Conservation (phyloP, 2,797 vertebrate species). For the Galago senegalensis region DNA sequence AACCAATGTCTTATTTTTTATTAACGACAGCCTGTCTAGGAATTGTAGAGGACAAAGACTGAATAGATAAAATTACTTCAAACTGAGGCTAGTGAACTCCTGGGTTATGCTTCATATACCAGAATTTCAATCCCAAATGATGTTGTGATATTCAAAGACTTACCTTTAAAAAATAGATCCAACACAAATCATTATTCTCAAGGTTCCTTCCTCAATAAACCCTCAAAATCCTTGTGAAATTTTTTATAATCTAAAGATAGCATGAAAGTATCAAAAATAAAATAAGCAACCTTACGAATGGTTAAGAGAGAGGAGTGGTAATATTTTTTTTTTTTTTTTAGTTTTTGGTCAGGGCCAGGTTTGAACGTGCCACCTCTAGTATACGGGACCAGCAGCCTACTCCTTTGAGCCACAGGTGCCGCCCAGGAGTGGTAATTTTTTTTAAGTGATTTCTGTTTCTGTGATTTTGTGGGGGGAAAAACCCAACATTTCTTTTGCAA, state of each 20-base stretch:
- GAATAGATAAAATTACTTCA: constrained; percentile 18
- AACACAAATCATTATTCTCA: constrained; percentile 37
- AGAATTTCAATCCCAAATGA: constrained; percentile 34
- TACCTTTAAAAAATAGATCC: background rate
- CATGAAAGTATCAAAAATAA: constrained; percentile 25
- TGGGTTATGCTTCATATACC: background rate
- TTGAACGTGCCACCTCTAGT: too few relatives aligned
- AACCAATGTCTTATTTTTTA: constrained; percentile 19
- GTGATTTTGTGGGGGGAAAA: background rate
- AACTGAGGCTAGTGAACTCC: constrained; percentile 13
- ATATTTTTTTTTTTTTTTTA: background rate
- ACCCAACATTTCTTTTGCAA: constrained; percentile 2
- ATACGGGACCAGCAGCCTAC: too few relatives aligned
- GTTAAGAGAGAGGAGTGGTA: background rate
- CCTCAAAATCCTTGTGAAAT: background rate
- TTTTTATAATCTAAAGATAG: constrained; percentile 15
- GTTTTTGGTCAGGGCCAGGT: too few relatives aligned
- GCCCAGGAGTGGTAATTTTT: background rate
- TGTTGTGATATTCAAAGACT: background rate
- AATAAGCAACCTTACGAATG: constrained; percentile 5
- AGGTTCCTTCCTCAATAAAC: background rate
- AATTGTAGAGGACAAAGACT: constrained; percentile 17
- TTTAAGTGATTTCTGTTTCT: constrained; percentile 43
- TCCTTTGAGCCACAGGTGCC: too few relatives aligned
- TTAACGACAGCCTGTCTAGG: background rate